Evolutionary conservation across 2,113 vertebrate genomes (phyloP).

Genomic region (Trochalopteron elliotii): DNA sequence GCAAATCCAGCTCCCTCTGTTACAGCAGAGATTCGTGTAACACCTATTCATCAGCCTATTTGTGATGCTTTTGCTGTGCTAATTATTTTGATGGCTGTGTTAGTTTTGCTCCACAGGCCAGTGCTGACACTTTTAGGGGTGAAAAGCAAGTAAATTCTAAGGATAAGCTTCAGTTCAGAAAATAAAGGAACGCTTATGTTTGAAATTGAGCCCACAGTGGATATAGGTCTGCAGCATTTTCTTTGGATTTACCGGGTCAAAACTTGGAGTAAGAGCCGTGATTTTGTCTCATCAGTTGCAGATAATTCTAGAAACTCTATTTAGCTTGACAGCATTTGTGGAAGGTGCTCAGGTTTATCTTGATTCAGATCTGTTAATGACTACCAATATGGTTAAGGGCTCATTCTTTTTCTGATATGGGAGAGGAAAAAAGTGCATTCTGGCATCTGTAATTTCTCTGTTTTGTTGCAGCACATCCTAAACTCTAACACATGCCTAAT

Average conservation of each 20-base stretch:
- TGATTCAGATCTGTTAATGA: neutral
- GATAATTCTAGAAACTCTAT: neutral
- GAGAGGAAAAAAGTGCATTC: neutral
- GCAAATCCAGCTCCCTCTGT: neutral
- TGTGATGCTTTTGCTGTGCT: neutral
- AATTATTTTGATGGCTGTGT: neutral
- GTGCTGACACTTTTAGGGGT: neutral
- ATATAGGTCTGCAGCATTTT: neutral
- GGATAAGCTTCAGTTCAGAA: neutral
- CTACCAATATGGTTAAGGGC: neutral
- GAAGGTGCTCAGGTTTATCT: neutral
- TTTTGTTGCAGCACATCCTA: neutral
- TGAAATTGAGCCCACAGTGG: neutral
- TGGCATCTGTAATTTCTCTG: neutral
- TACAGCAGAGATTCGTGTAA: neutral
- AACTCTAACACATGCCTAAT: fast-evolving
- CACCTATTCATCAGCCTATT: neutral
- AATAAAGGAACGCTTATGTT: neutral
- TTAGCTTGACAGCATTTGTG: too few species aligned
- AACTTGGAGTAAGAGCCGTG: neutral
- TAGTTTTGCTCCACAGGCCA: neutral
- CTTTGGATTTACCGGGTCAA: neutral
- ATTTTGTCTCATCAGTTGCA: neutral
- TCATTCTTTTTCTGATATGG: neutral
- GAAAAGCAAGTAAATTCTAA: neutral